Base-by-base conservation (phyloP, 1,140 invertebrate genomes). In the Drosophila ficusphila region DNA sequence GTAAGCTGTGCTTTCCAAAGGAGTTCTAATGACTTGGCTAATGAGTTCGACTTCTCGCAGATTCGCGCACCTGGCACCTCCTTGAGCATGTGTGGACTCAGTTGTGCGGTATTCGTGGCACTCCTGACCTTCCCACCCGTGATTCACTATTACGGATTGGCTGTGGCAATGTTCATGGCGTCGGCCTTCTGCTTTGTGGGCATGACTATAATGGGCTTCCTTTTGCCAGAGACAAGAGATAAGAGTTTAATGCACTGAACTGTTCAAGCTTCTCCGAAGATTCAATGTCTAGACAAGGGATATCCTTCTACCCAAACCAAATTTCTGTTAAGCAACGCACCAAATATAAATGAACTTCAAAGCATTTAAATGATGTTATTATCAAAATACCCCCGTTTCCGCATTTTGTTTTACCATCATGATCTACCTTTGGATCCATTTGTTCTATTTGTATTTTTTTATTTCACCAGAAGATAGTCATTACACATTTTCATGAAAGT, bases 221-320 rank as follows among this genome's bases (percentile, higher is more conserved):
- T 70, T 68, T 46, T 88, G 46, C 83, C 83, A 2, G 83, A 88
- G 42, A 88, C 83, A 21, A 88, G 62, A 58, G 75, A 71, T 44
- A 76, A 67, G 29, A 48, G 36, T 33, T 34, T 86, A 29, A 57
- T 60, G 16, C 31, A 77, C 27, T 83, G 39, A 68, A 56, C 19
- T 2, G 8, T 19, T 2, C 1, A 14, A n/a, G n/a, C n/a, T n/a
- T n/a, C n/a, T n/a, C n/a, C n/a, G n/a, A n/a, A n/a, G n/a, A n/a
- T n/a, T n/a, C n/a, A n/a, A n/a, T n/a, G n/a, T n/a, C n/a, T n/a
- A n/a, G n/a, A n/a, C n/a, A n/a, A n/a, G n/a, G n/a, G n/a, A n/a
- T n/a, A n/a, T n/a, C n/a, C n/a, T n/a, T n/a, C n/a, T n/a, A n/a
- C n/a, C n/a, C n/a, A n/a, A n/a, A n/a, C n/a, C n/a, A n/a, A 18